Percentiles rank a stretch among this genome's conserved stretches.
Conservation (phyloP, 2,113 vertebrate genomes). For the Felis catus region F.catus_Fca126_mat1.0 CM031412.1:163277001-163277500, state of each 20-base stretch:
- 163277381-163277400: neutral
- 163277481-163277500: neutral
- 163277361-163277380: neutral
- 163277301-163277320: neutral
- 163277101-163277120: neutral
- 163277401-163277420: neutral
- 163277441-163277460: neutral
- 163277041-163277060: neutral
- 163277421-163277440: neutral
- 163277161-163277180: neutral
- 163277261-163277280: neutral
- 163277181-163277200: neutral
- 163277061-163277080: neutral
- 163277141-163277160: neutral
- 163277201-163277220: neutral
- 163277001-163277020: neutral
- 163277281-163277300: neutral
- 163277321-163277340: neutral
- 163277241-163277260: neutral
- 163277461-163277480: neutral
- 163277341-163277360: neutral
- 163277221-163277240: neutral
- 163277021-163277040: neutral
- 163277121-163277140: neutral
- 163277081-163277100: neutral